Conservation (phyloP, 2,797 vertebrate species). For the Apogon talboti region DNA sequence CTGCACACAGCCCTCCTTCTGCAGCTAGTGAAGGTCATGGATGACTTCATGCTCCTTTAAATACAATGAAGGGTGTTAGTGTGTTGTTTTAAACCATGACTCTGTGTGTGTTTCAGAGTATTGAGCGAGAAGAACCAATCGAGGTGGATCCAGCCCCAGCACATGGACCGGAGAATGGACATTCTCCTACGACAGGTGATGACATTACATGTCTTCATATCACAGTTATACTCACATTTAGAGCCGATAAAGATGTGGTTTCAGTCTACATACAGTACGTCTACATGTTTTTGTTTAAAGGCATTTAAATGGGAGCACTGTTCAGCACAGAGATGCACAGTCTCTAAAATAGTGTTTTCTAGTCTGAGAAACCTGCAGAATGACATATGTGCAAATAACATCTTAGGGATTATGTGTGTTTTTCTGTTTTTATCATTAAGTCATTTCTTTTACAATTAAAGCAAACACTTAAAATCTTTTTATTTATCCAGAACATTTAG, state of each 20-base stretch:
- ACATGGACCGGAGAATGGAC: constrained; percentile 75
- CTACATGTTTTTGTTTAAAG: neutral
- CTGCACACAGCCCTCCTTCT: neutral
- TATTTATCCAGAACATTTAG: constrained; percentile 78
- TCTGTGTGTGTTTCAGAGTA: constrained; percentile 75
- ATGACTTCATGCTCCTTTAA: constrained; percentile 38
- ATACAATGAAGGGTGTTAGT: constrained; percentile 4
- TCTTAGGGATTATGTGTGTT: too few relatives aligned
- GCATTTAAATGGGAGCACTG: neutral
- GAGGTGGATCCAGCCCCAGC: constrained; percentile 77
- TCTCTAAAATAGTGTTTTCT: too few relatives aligned
- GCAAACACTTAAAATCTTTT: neutral
- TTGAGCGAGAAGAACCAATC: constrained; percentile 84
- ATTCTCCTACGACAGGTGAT: constrained; percentile 72
- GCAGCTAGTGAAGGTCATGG: constrained; percentile 26
- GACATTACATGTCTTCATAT: constrained; percentile 6
- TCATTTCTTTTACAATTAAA: neutral
- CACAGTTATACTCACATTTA: neutral
- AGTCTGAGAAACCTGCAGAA: too few relatives aligned
- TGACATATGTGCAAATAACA: too few relatives aligned
- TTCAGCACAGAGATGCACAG: too few relatives aligned
- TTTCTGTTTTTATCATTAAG: too few relatives aligned
- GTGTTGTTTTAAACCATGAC: constrained; percentile 12
- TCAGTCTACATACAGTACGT: neutral
- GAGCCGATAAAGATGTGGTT: neutral